Evolutionary conservation across 2,113 vertebrate genomes (phyloP), one percentile per base, ranked within the genome.

Genomic region (Dunckerocampus dactyliophorus): DNA sequence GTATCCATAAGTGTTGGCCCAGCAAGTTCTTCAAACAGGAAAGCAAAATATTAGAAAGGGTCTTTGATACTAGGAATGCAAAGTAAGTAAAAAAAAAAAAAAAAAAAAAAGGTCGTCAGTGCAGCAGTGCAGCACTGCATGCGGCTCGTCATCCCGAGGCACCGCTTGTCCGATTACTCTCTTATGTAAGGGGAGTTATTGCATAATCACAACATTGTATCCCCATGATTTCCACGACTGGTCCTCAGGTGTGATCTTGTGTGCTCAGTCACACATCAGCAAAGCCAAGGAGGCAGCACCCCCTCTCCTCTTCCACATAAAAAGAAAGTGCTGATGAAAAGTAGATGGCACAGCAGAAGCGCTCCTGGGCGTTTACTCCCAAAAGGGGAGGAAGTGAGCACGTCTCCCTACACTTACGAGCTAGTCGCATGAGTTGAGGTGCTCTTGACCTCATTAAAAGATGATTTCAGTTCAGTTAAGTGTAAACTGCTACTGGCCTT

Each of bases 401-500:
- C 39, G 1, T 43, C 39, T 43, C 39, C 12, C 13, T 43, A 43
- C 39, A 43, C 39, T 43, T 13, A 13, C 11, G 11, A 43, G 39
- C 39, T 3, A 13, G 39, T 12, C 39, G 3, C 13, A 43, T 43
- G 11, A 43, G 12, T 12, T 14, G 39, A 14, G 39, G 13, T 43
- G 20, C 47, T 11, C 10, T 49, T 20, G 3, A 12, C 10, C n/a
- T 10, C n/a, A 11, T 20, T 21, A 49, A 49, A 49, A 49, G n/a
- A 49, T 10, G 19, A 19, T 47, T 47, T 47, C 17, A 47, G 47
- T 47, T 16, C 47, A 17, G 6, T 28, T 31, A 34, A 53, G 12
- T 9, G 8, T 24, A 17, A 57, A 55, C 31, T 34, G 24, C 24
- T 55, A 79, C 88, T 92, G 73, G 93, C 97, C 92, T 99, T 99